These are phyloP conservation scores for Drosophila aldrichi DNA, from an alignment of 2,888 invertebrate species.

Conservation along the genomic window DNA sequence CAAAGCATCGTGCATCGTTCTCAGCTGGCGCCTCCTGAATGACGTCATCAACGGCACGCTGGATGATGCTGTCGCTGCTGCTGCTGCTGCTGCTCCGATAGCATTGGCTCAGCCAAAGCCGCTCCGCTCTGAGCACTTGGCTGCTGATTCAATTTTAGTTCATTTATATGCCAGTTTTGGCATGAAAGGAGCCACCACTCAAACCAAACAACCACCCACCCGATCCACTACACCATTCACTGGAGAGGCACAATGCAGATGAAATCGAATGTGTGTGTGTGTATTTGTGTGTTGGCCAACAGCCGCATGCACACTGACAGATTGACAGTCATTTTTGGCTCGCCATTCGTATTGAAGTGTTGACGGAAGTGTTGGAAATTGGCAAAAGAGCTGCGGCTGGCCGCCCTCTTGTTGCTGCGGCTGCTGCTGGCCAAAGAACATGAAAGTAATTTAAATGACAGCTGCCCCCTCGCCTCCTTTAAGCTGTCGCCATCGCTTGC, in stretches of 20 bases:
- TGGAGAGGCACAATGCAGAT: slow-evolving; percentile 41
- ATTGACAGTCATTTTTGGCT: slow-evolving; percentile 75
- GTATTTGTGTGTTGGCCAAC: slow-evolving; percentile 30
- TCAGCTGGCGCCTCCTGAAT: slow-evolving; percentile 20
- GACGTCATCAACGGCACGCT: slow-evolving; percentile 44
- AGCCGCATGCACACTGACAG: slow-evolving; percentile 66
- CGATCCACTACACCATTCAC: slow-evolving; percentile 1
- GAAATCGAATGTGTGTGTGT: slow-evolving; percentile 38
- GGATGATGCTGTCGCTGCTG: slow-evolving; percentile 20
- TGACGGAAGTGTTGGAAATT: slow-evolving; percentile 77
- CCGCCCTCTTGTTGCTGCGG: slow-evolving; percentile 13
- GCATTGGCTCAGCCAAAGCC: slow-evolving; percentile 29
- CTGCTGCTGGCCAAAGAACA: slow-evolving; percentile 52
- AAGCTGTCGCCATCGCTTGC: slow-evolving; percentile 18
- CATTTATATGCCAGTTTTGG: slow-evolving; percentile 62
- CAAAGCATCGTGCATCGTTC: slow-evolving; percentile 11
- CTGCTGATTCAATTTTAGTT: slow-evolving; percentile 64
- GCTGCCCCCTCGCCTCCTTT: slow-evolving; percentile 7
- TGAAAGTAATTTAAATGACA: slow-evolving; percentile 72
- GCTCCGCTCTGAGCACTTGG: slow-evolving; percentile 49
- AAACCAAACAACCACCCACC: slow-evolving; percentile 17
- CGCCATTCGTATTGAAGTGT: slow-evolving; percentile 71
- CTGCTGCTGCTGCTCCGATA: slow-evolving; percentile 9
- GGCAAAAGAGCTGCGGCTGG: slow-evolving; percentile 58
- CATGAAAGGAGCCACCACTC: slow-evolving; percentile 41